Conservation (phyloP, 2,797 vertebrate genomes). For the Salarias fasciatus region DNA sequence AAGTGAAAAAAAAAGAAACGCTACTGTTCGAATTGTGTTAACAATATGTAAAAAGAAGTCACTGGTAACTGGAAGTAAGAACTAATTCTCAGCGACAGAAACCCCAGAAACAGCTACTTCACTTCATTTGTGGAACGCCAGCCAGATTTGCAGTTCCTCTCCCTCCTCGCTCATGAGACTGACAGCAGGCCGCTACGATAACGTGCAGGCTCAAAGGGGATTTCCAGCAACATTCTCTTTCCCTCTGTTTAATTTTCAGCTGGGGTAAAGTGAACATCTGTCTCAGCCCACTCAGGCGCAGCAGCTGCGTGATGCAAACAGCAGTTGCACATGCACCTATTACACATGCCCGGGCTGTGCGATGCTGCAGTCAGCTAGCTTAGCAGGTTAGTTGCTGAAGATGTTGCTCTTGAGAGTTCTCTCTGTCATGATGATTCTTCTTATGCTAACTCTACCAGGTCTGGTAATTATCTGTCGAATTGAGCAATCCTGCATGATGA, state of each 20-base stretch:
- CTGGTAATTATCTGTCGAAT: slow-evolving; percentile 63
- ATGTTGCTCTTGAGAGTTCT: slow-evolving; percentile 22
- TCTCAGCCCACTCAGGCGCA: slow-evolving; percentile 3
- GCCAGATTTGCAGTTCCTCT: slow-evolving; percentile 5
- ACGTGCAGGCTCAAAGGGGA: slow-evolving; percentile 14
- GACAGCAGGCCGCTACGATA: slow-evolving; percentile 32
- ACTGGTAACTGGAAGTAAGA: too few relatives aligned
- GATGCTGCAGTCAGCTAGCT: slow-evolving; percentile 3
- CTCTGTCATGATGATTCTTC: slow-evolving; percentile 37
- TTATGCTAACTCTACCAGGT: slow-evolving; percentile 61
- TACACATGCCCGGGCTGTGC: slow-evolving; percentile 20
- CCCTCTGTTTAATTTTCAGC: slow-evolving; percentile 35
- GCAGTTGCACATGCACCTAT: slow-evolving; percentile 15
- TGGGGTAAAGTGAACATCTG: slow-evolving; percentile 36
- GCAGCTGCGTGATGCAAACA: slow-evolving; percentile 32
- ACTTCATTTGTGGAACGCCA: too few relatives aligned
- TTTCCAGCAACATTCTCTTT: slow-evolving; percentile 16
- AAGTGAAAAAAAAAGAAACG: too few relatives aligned
- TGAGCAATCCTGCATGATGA: slow-evolving; percentile 32
- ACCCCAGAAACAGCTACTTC: too few relatives aligned
- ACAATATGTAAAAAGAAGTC: too few relatives aligned
- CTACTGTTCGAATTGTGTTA: too few relatives aligned
- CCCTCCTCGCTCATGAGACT: slow-evolving; percentile 14
- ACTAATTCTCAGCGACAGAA: too few relatives aligned
- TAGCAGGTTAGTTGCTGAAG: slow-evolving; percentile 37